phyloP scores from a whole-genome alignment of 2,113 vertebrate genomes.

The Hydropotes inermis region DNA sequence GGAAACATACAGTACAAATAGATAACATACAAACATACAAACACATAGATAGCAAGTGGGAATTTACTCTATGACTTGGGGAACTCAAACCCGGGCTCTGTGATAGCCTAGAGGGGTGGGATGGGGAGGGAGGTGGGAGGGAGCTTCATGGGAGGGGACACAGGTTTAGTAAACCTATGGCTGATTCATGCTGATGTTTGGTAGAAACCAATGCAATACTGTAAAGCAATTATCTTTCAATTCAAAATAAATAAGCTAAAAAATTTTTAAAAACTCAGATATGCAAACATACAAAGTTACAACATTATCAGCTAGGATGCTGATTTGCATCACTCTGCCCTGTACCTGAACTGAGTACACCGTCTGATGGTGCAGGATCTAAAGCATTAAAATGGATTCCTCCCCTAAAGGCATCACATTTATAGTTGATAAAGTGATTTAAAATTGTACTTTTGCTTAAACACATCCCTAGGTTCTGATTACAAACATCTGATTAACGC shows the following conservation, averaged over 20 bases:
- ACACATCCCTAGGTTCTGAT: neutral
- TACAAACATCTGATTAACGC: neutral
- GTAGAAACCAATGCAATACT: neutral
- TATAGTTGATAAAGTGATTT: neutral
- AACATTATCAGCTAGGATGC: neutral
- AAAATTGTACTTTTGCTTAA: neutral
- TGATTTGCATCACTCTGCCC: neutral
- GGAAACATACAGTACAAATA: neutral
- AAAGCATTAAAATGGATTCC: neutral
- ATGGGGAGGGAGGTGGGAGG: neutral
- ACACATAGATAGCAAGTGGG: too few species aligned
- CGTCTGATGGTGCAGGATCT: neutral
- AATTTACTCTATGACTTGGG: neutral
- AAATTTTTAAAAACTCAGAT: neutral
- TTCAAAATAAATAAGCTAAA: neutral
- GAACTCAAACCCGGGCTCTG: neutral
- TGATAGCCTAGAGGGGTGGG: neutral
- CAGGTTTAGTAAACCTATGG: neutral
- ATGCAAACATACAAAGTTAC: neutral
- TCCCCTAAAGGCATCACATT: neutral
- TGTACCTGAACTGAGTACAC: accelerated
- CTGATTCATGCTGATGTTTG: neutral
- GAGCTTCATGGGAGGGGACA: neutral
- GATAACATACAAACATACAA: too few species aligned
- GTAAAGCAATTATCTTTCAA: neutral